Conservation (phyloP, 2,888 invertebrate species). For the Lithophane socia region DNA sequence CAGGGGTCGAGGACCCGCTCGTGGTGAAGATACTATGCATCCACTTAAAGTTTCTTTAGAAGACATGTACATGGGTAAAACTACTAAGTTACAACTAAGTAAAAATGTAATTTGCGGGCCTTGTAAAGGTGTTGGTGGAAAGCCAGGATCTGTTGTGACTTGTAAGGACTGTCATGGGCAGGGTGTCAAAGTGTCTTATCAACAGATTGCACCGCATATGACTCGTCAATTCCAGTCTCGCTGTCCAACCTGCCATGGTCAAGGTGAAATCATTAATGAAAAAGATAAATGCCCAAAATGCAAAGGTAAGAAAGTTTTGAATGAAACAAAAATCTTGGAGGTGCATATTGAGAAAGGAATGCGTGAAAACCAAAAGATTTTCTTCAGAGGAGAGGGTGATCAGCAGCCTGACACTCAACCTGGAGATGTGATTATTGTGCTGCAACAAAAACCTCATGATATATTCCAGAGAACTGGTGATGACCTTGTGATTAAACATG, state of each 20-base stretch:
- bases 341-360: slow-evolving; percentile 97
- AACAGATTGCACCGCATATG: slow-evolving; percentile 92
- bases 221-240: slow-evolving; percentile 91
- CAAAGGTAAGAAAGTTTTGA: slow-evolving; percentile 95
- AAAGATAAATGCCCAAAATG: slow-evolving; percentile 96
- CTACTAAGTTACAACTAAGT: slow-evolving; percentile 94
- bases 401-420: slow-evolving; percentile 96
- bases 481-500: slow-evolving; percentile 93
- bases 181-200: slow-evolving; percentile 93
- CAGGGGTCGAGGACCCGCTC: slow-evolving; percentile 89
- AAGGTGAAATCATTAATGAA: slow-evolving; percentile 94
- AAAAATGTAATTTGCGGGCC: slow-evolving; percentile 95
- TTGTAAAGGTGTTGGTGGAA: slow-evolving; percentile 95
- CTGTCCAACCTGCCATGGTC: slow-evolving; percentile 92
- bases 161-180: slow-evolving; percentile 95
- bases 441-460: slow-evolving; percentile 95
- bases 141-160: slow-evolving; percentile 91
- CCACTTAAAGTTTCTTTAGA: slow-evolving; percentile 96
- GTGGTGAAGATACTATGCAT: slow-evolving; percentile 96
- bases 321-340: slow-evolving; percentile 95
- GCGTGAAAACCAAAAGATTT: slow-evolving; percentile 96
- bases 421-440: slow-evolving; percentile 97
- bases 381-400: slow-evolving; percentile 97
- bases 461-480: slow-evolving; percentile 94
- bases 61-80: slow-evolving; percentile 97